Percentiles rank a stretch among this genome's conserved stretches.
Conservation (phyloP, 23 tunicate species). For the Diplosoma virens region DNA sequence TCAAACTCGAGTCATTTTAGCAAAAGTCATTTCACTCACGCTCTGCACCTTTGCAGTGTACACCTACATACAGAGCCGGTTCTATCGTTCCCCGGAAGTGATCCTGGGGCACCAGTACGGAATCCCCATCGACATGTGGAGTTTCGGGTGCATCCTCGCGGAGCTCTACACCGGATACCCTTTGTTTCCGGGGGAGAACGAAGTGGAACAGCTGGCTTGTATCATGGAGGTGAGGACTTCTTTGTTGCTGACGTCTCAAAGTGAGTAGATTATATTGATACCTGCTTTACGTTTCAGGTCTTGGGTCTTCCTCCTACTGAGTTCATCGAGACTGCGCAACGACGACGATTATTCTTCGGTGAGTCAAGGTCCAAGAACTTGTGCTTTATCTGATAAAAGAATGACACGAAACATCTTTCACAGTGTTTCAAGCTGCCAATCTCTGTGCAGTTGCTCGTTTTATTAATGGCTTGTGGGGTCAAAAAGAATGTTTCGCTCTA, state of each 20-base stretch:
- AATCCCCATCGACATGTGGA: slow-evolving; percentile 98
- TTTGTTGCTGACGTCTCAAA: too few species aligned
- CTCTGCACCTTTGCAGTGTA: slow-evolving; percentile 72
- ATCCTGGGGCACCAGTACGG: slow-evolving; percentile 95
- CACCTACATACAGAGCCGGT: slow-evolving; percentile 99
- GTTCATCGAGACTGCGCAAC: slow-evolving; percentile 69
- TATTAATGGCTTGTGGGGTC: too few species aligned
- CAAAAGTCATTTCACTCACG: background rate
- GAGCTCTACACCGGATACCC: slow-evolving; percentile 94
- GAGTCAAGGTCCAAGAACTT: too few species aligned
- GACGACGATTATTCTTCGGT: slow-evolving; percentile 90
- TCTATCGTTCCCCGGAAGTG: slow-evolving; percentile 99
- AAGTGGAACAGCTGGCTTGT: slow-evolving; percentile 97
- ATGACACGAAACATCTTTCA: too few species aligned
- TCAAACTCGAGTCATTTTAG: background rate
- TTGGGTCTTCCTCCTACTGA: slow-evolving; percentile 85
- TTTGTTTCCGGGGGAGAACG: slow-evolving; percentile 95
- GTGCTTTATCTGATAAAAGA: too few species aligned
- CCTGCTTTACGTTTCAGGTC: slow-evolving; percentile 44
- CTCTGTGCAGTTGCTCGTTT: too few species aligned
- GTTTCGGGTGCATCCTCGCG: slow-evolving; percentile 95
- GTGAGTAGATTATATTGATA: too few species aligned
- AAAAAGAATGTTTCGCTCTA: too few species aligned
- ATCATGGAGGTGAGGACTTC: slow-evolving; percentile 99
- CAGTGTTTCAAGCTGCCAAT: too few species aligned